Percentiles rank a stretch among this genome's conserved stretches.
These are phyloP conservation scores for Girardia tigrina DNA, from an alignment of 2,888 invertebrate species.

Conservation along the genomic window DNA sequence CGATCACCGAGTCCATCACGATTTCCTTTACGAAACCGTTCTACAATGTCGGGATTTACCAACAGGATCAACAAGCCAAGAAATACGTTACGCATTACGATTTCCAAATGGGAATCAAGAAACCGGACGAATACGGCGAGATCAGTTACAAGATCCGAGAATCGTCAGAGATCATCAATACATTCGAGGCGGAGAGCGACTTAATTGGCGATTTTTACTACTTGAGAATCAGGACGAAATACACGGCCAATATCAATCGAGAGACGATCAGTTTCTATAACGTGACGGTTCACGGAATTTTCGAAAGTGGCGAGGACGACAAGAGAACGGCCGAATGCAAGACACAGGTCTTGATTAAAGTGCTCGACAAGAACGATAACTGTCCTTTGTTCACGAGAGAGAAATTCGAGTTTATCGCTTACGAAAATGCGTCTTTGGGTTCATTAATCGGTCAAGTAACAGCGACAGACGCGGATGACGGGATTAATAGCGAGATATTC, in stretches of 20 bases:
- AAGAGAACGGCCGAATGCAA: background rate
- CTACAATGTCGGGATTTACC: slow-evolving; percentile 31
- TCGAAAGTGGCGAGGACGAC: background rate
- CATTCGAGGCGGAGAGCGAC: slow-evolving; percentile 25
- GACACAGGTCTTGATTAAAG: slow-evolving; percentile 31
- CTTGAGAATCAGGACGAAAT: slow-evolving; percentile 27
- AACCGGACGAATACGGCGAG: background rate
- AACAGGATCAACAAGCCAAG: slow-evolving; percentile 13
- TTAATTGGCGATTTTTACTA: slow-evolving; percentile 36
- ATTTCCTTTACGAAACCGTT: slow-evolving; percentile 29
- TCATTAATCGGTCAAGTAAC: slow-evolving; percentile 6
- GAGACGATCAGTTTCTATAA: slow-evolving; percentile 27
- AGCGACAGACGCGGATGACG: slow-evolving; percentile 30
- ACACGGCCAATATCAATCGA: slow-evolving; percentile 28
- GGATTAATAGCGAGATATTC: slow-evolving; percentile 29
- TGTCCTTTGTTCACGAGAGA: slow-evolving; percentile 33
- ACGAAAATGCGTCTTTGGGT: background rate
- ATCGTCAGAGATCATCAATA: background rate
- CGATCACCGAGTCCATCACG: too few species aligned
- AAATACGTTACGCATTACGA: slow-evolving; percentile 9
- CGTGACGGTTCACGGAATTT: slow-evolving; percentile 21
- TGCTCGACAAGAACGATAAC: slow-evolving; percentile 35
- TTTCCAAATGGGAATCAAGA: slow-evolving; percentile 31
- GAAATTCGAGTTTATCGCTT: slow-evolving; percentile 25
- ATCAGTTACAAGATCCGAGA: background rate